Evolutionary conservation across 2,113 vertebrate species (phyloP).

Genomic region (Glareola pratincola): DNA sequence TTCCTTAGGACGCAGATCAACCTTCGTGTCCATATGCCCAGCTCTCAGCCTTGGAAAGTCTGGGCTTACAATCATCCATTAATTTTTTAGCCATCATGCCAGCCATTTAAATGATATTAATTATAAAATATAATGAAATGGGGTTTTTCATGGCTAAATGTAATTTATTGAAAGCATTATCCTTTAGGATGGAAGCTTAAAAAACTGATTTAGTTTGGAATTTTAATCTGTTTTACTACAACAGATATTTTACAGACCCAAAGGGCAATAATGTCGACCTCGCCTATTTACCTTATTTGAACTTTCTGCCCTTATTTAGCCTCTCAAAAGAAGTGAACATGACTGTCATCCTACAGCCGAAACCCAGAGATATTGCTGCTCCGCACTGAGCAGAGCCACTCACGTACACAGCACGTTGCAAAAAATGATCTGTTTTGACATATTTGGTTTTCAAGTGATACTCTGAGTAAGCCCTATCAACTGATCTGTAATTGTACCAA

Average conservation of each 20-base stretch:
- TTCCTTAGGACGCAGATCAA: neutral
- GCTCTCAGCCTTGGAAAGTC: neutral
- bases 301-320: neutral
- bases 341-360: neutral
- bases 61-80: neutral
- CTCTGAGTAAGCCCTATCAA: neutral
- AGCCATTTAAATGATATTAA: neutral
- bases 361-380: neutral
- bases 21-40: neutral
- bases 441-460: neutral
- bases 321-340: neutral
- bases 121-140: neutral
- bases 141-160: neutral
- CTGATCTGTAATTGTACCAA: neutral
- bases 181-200: slow-evolving; percentile 2
- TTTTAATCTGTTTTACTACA: slow-evolving; percentile 25
- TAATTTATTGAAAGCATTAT: slow-evolving; percentile 19
- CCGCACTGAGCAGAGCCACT: neutral
- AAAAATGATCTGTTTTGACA: neutral
- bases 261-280: neutral
- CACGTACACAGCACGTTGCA: neutral
- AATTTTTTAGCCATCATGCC: neutral
- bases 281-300: neutral
- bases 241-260: neutral
- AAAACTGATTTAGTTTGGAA: neutral